phyloP scores from a whole-genome alignment of 2,888 invertebrate genomes.

The Meiosimyza platycephala region DNA sequence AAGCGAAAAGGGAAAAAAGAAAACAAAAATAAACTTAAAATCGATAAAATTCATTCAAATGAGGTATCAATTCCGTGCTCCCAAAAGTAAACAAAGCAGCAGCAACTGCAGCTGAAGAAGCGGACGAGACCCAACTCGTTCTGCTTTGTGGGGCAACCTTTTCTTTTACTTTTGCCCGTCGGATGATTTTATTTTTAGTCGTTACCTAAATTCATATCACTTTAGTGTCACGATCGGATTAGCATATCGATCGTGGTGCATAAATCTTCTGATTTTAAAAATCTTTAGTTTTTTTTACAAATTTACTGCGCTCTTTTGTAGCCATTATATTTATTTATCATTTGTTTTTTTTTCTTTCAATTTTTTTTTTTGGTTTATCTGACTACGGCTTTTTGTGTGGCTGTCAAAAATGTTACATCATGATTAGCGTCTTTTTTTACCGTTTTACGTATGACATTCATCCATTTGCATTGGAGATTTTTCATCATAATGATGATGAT shows the following conservation, averaged over 20 bases:
- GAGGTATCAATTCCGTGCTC: no score
- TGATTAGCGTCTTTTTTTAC: conserved; percentile 23
- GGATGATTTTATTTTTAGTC: background rate
- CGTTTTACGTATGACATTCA: conserved; percentile 37
- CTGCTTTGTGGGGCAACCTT: conserved; percentile 3
- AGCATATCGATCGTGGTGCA: conserved; percentile 13
- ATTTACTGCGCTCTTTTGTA: background rate
- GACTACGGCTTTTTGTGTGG: conserved; percentile 2
- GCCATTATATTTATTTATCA: background rate
- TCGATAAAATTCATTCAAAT: background rate
- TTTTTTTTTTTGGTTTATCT: conserved; percentile 5
- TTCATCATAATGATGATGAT: background rate
- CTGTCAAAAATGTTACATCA: conserved; percentile 34
- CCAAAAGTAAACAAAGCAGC: background rate
- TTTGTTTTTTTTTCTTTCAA: background rate
- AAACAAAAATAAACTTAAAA: background rate
- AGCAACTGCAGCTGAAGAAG: background rate
- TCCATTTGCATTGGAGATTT: conserved; percentile 38
- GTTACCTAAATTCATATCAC: background rate
- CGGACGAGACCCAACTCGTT: background rate
- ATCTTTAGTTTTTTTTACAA: background rate
- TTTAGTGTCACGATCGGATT: conserved; percentile 27
- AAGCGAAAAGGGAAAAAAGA: background rate
- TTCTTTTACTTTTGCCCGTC: background rate
- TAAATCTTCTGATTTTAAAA: background rate